Evolutionary conservation across 2,888 invertebrate species (phyloP).

Genomic region (Cheilosia soror): DNA sequence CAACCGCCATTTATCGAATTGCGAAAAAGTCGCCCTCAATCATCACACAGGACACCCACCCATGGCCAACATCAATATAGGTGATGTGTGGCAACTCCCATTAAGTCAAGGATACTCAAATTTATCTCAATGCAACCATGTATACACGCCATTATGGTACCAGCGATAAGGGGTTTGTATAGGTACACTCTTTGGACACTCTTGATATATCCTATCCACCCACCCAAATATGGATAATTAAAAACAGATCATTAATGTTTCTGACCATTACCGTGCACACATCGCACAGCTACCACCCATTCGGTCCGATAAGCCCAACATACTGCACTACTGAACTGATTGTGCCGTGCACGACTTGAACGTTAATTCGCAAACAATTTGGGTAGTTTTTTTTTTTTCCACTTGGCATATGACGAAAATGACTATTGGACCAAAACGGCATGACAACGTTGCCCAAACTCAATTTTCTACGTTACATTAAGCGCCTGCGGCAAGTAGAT

Average conservation of each 20-base stretch:
- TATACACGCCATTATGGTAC: constrained; percentile 61
- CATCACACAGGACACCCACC: neutral
- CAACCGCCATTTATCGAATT: neutral
- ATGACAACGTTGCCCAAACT: neutral
- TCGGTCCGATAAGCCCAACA: constrained; percentile 37
- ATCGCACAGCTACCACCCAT: constrained; percentile 27
- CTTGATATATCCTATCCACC: constrained; percentile 42
- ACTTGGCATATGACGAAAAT: constrained; percentile 42
- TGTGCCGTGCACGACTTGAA: constrained; percentile 51
- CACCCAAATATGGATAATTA: constrained; percentile 62
- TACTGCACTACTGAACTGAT: constrained; percentile 14
- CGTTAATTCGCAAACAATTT: constrained; percentile 19
- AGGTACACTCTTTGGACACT: constrained; percentile 16
- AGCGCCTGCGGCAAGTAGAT: constrained; percentile 34
- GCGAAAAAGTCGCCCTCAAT: neutral
- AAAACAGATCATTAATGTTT: constrained; percentile 41
- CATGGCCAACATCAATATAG: neutral
- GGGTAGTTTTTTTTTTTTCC: neutral
- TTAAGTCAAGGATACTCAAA: constrained; percentile 24
- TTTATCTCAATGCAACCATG: constrained; percentile 56
- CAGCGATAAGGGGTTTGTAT: constrained; percentile 41
- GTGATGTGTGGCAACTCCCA: constrained; percentile 29
- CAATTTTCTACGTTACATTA: constrained; percentile 16
- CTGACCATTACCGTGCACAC: constrained; percentile 16
- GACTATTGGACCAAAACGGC: constrained; percentile 59